Evolutionary conservation across 2,797 vertebrate species (phyloP), one percentile per base, ranked within the genome.

Genomic region (Mormyrus proboscirostris): DNA sequence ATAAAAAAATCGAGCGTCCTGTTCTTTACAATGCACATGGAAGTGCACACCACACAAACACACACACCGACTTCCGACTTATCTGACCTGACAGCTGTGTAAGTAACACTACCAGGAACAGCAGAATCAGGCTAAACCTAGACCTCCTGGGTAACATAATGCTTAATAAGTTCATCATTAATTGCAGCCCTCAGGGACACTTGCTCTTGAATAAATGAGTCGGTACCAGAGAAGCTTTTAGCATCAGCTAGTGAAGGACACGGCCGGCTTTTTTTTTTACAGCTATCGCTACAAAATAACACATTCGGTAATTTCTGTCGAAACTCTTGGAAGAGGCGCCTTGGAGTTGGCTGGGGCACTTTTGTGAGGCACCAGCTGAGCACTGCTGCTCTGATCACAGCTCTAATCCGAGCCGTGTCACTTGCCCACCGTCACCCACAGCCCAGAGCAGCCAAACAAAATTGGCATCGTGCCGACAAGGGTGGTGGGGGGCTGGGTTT

Each of bases 141-240:
- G 93, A 94, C 94, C 95, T 95, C 94, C 93, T 91, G 93, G 94
- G 95, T 91, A 92, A 91, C 94, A 94, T 95, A 93, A 93, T 88
- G 91, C 95, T 94, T 95, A 95, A 96, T 95, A 95, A 93, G 93
- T 95, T 95, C 95, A 95, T 95, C 94, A 94, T 95, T 95, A 95
- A 96, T 95, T 95, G 92, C 91, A 94, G 94, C 94, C 95, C 93
- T 93, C 93, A 93, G 96, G 95, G 94, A 95, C 94, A 51, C 93
- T 94, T 93, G 92, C 92, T 95, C 94, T 94, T 95, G 92, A 96
- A 95, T 95, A 95, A 96, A 96, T 96, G 95, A 94, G 93, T 95
- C 93, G 92, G 92, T 86, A 93, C 89, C 91, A 86, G 83, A 93
- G 91, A 90, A 57, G 29, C 85, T 86, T 86, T 55, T 50, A 29